Conservation (phyloP, 2,888 invertebrate genomes). For the Crocallis elinguaria region DNA sequence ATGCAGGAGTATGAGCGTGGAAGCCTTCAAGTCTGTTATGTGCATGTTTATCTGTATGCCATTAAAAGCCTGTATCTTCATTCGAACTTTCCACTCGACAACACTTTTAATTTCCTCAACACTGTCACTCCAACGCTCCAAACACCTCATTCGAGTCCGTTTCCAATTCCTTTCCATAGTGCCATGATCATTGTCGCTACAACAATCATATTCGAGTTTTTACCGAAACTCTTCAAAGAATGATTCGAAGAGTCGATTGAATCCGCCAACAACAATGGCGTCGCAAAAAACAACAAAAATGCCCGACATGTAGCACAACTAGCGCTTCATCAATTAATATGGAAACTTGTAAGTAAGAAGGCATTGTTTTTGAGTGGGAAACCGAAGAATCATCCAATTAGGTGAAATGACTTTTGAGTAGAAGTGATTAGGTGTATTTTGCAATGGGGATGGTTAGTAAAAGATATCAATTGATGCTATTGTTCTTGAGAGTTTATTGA, state of each 20-base stretch:
- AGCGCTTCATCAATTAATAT: constrained; percentile 23
- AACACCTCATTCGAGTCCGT: neutral
- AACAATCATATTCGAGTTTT: constrained; percentile 13
- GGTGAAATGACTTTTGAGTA: neutral
- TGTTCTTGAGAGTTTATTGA: constrained; percentile 4
- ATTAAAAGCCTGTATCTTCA: too few relatives aligned
- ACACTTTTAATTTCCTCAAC: neutral
- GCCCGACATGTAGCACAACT: constrained; percentile 17
- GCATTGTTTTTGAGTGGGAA: constrained; percentile 25
- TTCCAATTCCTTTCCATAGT: constrained; percentile 4
- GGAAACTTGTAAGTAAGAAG: constrained; percentile 22
- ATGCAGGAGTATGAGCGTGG: too few relatives aligned
- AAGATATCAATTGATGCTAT: constrained; percentile 17
- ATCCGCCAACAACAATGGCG: constrained; percentile 15
- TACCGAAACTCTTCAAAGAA: constrained; percentile 6
- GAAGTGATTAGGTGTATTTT: neutral
- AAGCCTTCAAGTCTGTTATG: too few relatives aligned
- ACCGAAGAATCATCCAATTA: neutral
- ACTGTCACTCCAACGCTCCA: neutral
- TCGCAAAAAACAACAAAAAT: constrained; percentile 20
- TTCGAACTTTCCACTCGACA: neutral
- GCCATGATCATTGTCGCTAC: neutral
- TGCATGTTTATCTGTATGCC: too few relatives aligned
- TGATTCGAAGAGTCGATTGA: neutral
- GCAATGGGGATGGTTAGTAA: neutral